phyloP scores from a whole-genome alignment of 2,797 vertebrate species.

The Nasua narica region DNA sequence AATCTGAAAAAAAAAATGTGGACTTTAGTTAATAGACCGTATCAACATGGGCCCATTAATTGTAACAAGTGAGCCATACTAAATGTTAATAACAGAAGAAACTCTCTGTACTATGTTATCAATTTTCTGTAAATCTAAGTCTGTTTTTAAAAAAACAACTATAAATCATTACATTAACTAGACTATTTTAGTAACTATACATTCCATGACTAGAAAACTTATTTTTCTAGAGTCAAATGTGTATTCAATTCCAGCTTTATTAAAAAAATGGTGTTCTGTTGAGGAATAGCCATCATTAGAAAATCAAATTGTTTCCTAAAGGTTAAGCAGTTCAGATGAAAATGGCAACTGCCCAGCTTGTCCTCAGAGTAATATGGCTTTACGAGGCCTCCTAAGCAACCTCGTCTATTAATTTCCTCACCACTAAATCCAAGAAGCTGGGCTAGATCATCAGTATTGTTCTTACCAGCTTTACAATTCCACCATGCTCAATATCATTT shows the following conservation, averaged over 20 bases:
- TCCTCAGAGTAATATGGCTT: neutral
- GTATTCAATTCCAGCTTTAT: neutral
- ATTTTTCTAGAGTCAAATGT: neutral
- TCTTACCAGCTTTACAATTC: neutral
- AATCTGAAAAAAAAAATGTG: neutral
- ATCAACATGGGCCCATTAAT: neutral
- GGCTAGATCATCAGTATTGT: neutral
- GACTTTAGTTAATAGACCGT: neutral
- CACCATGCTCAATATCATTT: neutral
- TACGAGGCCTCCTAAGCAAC: neutral
- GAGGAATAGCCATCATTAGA: neutral
- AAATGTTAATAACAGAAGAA: neutral
- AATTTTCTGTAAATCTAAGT: conserved; percentile 8
- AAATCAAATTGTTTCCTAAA: conserved; percentile 11
- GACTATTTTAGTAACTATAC: conserved; percentile 4
- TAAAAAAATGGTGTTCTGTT: neutral
- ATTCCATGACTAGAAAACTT: neutral
- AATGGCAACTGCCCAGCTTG: neutral
- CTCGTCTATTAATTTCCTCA: neutral
- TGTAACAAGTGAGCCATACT: neutral
- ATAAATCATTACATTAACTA: neutral
- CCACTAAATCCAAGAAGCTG: neutral
- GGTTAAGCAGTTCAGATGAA: neutral
- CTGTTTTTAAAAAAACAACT: conserved; percentile 12
- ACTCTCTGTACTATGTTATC: neutral